A percentile compares a stretch with the other conserved stretches of the same genome.
Conservation (phyloP, 2,113 vertebrate species). For the Catharus fuscescens region DNA sequence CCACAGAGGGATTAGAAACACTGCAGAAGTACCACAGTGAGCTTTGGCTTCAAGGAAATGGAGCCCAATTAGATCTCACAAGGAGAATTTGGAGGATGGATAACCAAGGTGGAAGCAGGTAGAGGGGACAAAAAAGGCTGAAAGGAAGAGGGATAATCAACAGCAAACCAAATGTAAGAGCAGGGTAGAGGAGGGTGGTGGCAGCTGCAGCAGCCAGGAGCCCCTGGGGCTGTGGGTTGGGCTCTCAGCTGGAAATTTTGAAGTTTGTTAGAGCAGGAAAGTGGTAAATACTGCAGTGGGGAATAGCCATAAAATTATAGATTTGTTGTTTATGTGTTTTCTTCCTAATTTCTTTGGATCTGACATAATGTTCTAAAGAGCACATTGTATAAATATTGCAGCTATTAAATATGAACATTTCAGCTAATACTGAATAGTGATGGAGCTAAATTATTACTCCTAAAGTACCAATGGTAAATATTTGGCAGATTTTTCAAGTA, state of each 20-base stretch:
- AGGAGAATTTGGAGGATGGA: neutral
- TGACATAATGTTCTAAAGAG: neutral
- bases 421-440: neutral
- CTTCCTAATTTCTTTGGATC: neutral
- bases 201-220: neutral
- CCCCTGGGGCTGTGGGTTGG: neutral
- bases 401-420: neutral
- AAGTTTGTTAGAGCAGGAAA: neutral
- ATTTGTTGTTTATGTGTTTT: neutral
- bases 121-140: neutral
- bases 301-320: neutral
- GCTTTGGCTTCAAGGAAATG: neutral
- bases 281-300: neutral
- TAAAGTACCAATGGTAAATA: neutral
- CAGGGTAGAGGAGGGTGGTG: neutral
- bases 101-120: neutral
- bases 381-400: rapidly evolving
- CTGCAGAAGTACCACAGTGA: neutral
- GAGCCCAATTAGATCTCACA: neutral
- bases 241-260: neutral
- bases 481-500: neutral
- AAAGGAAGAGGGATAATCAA: neutral
- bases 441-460: neutral
- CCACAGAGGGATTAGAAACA: neutral
- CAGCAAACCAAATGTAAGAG: neutral